These are phyloP conservation scores for Pseudorectes ferrugineus DNA, from an alignment of 2,113 vertebrate genomes.

Conservation along the genomic window DNA sequence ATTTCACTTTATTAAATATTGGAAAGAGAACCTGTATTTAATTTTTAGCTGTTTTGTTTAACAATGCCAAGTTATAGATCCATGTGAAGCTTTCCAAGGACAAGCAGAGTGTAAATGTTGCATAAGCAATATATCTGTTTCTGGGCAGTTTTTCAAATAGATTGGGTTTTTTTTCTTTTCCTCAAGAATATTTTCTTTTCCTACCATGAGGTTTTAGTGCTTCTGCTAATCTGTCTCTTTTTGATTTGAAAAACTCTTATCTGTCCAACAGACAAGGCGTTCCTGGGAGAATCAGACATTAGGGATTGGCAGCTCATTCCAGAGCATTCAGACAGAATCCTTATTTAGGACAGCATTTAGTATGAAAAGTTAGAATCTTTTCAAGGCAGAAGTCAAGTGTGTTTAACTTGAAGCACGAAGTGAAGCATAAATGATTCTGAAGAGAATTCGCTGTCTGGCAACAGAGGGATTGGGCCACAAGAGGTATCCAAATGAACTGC, in stretches of 20 bases:
- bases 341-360: neutral
- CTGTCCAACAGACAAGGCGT: neutral
- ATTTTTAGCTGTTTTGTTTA: neutral
- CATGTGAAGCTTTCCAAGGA: constrained; percentile 40
- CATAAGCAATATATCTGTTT: neutral
- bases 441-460: neutral
- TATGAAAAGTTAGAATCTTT: neutral
- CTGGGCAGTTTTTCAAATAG: neutral
- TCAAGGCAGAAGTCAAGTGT: neutral
- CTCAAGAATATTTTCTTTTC: neutral
- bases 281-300: neutral
- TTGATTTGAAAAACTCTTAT: neutral
- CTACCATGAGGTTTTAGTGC: neutral
- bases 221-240: neutral
- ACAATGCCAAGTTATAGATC: neutral
- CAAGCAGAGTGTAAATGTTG: neutral
- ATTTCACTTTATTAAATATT: constrained; percentile 9
- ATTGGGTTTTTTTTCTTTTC: neutral
- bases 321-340: neutral
- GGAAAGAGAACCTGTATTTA: neutral
- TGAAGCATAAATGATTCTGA: neutral
- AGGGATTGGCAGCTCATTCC: neutral
- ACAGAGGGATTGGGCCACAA: neutral
- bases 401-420: neutral
- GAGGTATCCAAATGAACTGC: neutral